Percentiles rank a stretch among this genome's conserved stretches.
These are phyloP conservation scores for Galaxea fascicularis DNA, from an alignment of 92 coral and sea anemone species.

Conservation along the genomic window DNA sequence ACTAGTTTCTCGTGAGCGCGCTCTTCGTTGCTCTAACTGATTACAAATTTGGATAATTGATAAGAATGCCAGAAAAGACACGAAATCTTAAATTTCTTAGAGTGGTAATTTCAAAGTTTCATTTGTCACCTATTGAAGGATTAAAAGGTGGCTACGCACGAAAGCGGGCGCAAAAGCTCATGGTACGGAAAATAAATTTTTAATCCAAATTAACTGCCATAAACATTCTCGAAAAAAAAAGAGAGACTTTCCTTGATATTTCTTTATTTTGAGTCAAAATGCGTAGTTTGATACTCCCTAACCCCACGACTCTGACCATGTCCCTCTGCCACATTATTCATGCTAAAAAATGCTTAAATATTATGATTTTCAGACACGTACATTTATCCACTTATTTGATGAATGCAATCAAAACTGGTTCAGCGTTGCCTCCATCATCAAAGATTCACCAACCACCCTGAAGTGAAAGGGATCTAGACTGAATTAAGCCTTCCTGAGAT, in stretches of 20 bases:
- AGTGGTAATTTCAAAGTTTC: no score
- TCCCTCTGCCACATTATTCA: no score
- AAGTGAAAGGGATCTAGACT: neutral
- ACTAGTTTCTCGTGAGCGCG: no score
- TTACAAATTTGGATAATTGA: no score
- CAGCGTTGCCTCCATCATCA: neutral
- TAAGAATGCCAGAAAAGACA: no score
- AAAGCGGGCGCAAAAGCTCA: no score
- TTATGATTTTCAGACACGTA: slow-evolving; percentile 31
- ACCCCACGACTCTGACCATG: slow-evolving; percentile 19
- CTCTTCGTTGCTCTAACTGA: no score
- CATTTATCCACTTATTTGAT: slow-evolving; percentile 28
- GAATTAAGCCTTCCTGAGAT: neutral
- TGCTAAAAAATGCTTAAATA: slow-evolving; percentile 19
- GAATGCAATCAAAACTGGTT: no score
- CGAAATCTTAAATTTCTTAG: no score
- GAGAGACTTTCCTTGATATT: neutral
- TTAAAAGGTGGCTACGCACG: no score
- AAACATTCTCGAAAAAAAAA: slow-evolving; percentile 11
- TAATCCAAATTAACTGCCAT: neutral
- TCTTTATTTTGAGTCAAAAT: slow-evolving; percentile 9
- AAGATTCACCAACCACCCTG: neutral
- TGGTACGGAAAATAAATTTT: neutral
- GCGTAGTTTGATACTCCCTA: slow-evolving; percentile 11
- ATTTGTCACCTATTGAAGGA: no score